Evolutionary conservation across 2,888 invertebrate genomes (phyloP).

Genomic region (Agonopterix subpropinquella): DNA sequence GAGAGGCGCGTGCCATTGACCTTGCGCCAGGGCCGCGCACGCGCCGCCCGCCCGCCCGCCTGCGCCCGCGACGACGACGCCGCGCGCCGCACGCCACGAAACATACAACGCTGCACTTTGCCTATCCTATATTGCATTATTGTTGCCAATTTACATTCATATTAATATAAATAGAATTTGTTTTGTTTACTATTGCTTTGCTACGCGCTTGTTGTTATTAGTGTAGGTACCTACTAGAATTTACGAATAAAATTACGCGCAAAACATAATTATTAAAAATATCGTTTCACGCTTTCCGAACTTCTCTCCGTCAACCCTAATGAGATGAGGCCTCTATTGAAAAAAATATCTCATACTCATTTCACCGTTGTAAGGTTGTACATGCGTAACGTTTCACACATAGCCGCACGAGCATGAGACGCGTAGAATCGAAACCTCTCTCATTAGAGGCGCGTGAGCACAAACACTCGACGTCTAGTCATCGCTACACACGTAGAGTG

Average conservation of each 20-base stretch:
- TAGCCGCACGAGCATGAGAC: slow-evolving; percentile 15
- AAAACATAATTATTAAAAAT: too few relatives aligned
- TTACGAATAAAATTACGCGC: too few relatives aligned
- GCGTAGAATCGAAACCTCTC: slow-evolving; percentile 26
- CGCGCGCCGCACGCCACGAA: slow-evolving; percentile 13
- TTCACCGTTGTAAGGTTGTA: slow-evolving; percentile 5
- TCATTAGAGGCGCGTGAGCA: slow-evolving; percentile 30
- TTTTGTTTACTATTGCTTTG: too few relatives aligned
- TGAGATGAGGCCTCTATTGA: neutral
- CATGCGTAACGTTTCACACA: neutral
- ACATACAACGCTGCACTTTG: slow-evolving; percentile 5
- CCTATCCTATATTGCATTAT: slow-evolving; percentile 2
- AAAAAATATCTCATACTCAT: slow-evolving; percentile 2
- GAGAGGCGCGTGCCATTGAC: slow-evolving; percentile 74
- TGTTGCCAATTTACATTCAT: neutral
- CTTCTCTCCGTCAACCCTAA: too few relatives aligned
- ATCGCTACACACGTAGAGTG: slow-evolving; percentile 41
- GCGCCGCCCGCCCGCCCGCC: slow-evolving; percentile 44
- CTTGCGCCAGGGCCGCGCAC: slow-evolving; percentile 69
- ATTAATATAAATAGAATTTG: neutral
- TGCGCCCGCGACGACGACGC: slow-evolving; percentile 27
- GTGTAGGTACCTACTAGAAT: too few relatives aligned
- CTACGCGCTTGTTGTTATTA: too few relatives aligned
- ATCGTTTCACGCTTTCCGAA: too few relatives aligned
- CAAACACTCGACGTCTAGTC: slow-evolving; percentile 32